Conservation (phyloP, 37 sponge, comb jelly and placozoan species). For the Mnemiopsis leidyi region DNA sequence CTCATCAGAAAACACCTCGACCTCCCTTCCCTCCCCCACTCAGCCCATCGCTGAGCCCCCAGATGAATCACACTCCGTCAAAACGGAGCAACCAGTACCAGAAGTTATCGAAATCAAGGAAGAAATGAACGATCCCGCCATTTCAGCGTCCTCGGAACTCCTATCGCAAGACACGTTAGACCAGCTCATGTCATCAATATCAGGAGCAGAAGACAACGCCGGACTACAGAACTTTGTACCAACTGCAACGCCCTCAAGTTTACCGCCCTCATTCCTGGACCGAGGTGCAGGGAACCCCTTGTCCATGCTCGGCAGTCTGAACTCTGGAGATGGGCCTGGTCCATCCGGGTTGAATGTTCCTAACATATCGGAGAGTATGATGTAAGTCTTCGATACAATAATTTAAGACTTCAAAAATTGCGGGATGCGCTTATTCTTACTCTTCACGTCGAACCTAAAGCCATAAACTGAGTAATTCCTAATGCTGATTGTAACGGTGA, state of each 20-base stretch:
- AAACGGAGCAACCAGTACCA: conserved; percentile 32
- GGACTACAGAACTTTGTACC: conserved; percentile 56
- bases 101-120: conserved; percentile 58
- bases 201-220: conserved; percentile 24
- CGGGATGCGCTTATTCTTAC: too few relatives aligned
- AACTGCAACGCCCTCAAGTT: conserved; percentile 55
- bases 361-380: conserved; percentile 54
- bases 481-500: neutral
- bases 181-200: conserved; percentile 35
- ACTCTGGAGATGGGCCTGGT: neutral
- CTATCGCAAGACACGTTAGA: conserved; percentile 25
- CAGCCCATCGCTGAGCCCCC: conserved; percentile 49
- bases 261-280: conserved; percentile 64
- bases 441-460: too few relatives aligned
- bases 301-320: conserved; percentile 44
- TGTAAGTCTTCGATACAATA: conserved; percentile 7
- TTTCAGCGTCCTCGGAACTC: neutral
- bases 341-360: conserved; percentile 29
- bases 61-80: neutral
- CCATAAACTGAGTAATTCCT: neutral
- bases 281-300: conserved; percentile 31
- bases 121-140: neutral
- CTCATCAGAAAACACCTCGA: conserved; percentile 22
- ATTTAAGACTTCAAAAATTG: too few relatives aligned
- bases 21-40: neutral